phyloP scores from a whole-genome alignment of 2,888 invertebrate genomes.

The Euzophera pinguis region DNA sequence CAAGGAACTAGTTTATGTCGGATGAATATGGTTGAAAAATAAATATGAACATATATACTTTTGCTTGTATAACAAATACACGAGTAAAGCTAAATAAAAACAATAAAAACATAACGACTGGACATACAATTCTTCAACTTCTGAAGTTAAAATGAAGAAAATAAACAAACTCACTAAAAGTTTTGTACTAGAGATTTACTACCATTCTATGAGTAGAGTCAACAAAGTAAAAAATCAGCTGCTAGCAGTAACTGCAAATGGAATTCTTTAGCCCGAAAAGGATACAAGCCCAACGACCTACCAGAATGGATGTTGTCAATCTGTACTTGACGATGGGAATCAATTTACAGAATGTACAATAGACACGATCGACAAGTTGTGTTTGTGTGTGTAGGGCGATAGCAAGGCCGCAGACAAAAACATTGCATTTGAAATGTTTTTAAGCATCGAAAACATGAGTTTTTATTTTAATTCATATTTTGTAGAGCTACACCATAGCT shows the following conservation, averaged over 20 bases:
- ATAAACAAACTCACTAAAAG: no score
- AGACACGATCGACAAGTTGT: not conserved
- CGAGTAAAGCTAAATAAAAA: no score
- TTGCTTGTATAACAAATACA: no score
- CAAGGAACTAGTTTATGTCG: not conserved
- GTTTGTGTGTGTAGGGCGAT: not conserved
- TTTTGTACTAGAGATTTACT: no score
- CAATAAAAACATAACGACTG: no score
- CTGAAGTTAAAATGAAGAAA: no score
- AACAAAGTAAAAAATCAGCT: not conserved
- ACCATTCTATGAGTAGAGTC: not conserved
- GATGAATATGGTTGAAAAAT: not conserved
- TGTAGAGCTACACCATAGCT: no score
- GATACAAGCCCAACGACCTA: not conserved
- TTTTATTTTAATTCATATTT: no score
- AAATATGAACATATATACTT: no score
- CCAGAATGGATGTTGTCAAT: conserved; percentile 6
- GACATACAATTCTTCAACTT: no score
- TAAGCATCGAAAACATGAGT: not conserved
- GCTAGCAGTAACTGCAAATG: conserved; percentile 22
- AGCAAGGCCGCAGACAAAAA: not conserved
- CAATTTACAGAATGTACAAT: not conserved
- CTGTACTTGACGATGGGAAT: conserved; percentile 3
- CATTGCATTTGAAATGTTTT: not conserved
- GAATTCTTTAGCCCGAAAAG: not conserved